Evolutionary conservation across 2,797 vertebrate species (phyloP).

Genomic region (Sebastes nivosus): DNA sequence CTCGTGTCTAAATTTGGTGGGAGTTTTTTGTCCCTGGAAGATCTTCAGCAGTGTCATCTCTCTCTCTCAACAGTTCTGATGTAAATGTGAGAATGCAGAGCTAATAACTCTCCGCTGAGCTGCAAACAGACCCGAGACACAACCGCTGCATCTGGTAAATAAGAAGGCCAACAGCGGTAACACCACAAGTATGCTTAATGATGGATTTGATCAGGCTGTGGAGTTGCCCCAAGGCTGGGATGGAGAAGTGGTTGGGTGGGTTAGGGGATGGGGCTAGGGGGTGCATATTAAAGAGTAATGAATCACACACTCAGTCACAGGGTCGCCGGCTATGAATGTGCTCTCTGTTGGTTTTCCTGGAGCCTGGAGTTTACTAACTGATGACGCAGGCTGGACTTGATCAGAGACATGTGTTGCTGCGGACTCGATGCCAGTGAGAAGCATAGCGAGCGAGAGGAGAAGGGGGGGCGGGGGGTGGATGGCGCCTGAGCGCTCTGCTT

Average conservation of each 20-base stretch:
- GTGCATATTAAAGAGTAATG: slow-evolving; percentile 86
- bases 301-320: slow-evolving; percentile 88
- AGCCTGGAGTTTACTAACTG: slow-evolving; percentile 87
- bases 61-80: slow-evolving; percentile 12
- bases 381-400: slow-evolving; percentile 87
- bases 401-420: slow-evolving; percentile 86
- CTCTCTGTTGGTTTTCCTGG: slow-evolving; percentile 88
- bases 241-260: slow-evolving; percentile 76
- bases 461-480: slow-evolving; percentile 66
- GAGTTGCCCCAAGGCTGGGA: slow-evolving; percentile 74
- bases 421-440: slow-evolving; percentile 81
- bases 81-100: slow-evolving; percentile 54
- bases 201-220: slow-evolving; percentile 79
- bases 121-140: slow-evolving; percentile 59
- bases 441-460: slow-evolving; percentile 58
- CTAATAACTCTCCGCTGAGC: slow-evolving; percentile 43
- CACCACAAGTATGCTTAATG: slow-evolving; percentile 78
- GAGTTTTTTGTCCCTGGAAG: neutral
- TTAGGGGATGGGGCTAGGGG: slow-evolving; percentile 65
- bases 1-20: neutral
- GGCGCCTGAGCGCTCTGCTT: slow-evolving; percentile 72
- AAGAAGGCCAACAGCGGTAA: slow-evolving; percentile 70
- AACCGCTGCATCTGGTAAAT: slow-evolving; percentile 71
- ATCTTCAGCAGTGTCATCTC: neutral
- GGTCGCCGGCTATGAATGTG: slow-evolving; percentile 85